These are phyloP conservation scores for Stenopsyche tienmushanensis DNA, from an alignment of 1,140 invertebrate species.

Conservation along the genomic window DNA sequence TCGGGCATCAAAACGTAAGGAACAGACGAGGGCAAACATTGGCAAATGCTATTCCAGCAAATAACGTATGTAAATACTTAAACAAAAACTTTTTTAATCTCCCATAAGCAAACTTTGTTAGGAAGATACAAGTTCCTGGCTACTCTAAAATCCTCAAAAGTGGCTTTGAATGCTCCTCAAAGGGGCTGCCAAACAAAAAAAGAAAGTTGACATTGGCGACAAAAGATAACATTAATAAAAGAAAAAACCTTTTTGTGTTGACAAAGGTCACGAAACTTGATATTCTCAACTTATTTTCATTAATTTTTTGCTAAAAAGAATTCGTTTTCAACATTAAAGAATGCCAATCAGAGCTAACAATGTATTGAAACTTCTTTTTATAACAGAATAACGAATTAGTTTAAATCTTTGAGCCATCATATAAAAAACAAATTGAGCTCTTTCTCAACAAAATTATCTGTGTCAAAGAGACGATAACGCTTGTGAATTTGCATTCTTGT, in stretches of 20 bases:
- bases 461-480: constrained; percentile 24
- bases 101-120: constrained; percentile 23
- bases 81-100: constrained; percentile 23
- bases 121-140: constrained; percentile 6
- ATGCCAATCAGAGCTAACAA: too few relatives aligned
- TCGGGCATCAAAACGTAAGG: constrained; percentile 2
- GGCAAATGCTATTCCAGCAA: constrained; percentile 8
- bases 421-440: constrained; percentile 21
- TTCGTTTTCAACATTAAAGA: background rate
- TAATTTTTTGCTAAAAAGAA: too few relatives aligned
- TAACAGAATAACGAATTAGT: constrained; percentile 7
- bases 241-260: too few relatives aligned
- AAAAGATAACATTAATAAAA: background rate
- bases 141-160: background rate
- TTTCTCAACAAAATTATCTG: constrained; percentile 21
- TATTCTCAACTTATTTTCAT: too few relatives aligned
- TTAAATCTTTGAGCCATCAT: background rate
- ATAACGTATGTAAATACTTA: constrained; percentile 25
- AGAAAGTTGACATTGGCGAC: background rate
- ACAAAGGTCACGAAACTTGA: too few relatives aligned
- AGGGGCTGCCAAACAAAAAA: background rate
- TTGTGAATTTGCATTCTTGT: constrained; percentile 26
- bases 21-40: constrained; percentile 16
- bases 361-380: too few relatives aligned
- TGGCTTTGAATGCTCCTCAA: background rate